A percentile compares a stretch with the other conserved stretches of the same genome.
phyloP scores from a whole-genome alignment of 2,797 vertebrate genomes.

The Myripristis jacobus region DNA sequence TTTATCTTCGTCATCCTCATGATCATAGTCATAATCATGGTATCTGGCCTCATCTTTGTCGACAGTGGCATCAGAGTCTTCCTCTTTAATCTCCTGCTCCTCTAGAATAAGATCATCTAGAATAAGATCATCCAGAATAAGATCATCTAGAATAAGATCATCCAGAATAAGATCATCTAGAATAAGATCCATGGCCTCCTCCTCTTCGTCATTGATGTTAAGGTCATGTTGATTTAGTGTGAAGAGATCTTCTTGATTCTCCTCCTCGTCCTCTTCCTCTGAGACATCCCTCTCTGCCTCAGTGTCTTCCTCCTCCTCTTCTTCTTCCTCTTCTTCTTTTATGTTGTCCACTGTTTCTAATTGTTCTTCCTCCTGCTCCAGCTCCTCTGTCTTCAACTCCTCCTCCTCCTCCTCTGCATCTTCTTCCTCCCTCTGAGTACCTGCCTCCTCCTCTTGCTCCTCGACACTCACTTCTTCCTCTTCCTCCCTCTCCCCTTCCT shows the following conservation, averaged over 20 bases:
- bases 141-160: background rate
- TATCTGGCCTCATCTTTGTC: slow-evolving; percentile 7
- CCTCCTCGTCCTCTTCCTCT: background rate
- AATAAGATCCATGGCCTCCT: background rate
- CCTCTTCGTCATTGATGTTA: background rate
- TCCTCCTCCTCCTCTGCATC: slow-evolving; percentile 26
- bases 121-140: background rate
- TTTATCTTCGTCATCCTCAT: slow-evolving; percentile 5
- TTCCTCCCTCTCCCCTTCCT: too few species aligned
- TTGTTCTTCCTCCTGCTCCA: background rate
- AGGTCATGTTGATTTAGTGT: too few species aligned
- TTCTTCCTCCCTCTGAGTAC: slow-evolving; percentile 5
- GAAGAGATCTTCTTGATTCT: background rate
- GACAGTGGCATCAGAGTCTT: background rate
- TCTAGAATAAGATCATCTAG: background rate
- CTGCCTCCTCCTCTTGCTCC: slow-evolving; percentile 1
- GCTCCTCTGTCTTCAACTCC: slow-evolving; percentile 1
- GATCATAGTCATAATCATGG: background rate
- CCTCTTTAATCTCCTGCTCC: background rate
- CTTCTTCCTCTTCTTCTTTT: background rate
- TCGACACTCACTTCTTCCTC: too few species aligned
- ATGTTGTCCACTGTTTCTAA: background rate
- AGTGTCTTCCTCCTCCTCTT: background rate
- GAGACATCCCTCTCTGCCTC: background rate
- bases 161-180: background rate